Base-by-base conservation (phyloP, 2,888 invertebrate species). In the Amphipyra tragopoginis region DNA sequence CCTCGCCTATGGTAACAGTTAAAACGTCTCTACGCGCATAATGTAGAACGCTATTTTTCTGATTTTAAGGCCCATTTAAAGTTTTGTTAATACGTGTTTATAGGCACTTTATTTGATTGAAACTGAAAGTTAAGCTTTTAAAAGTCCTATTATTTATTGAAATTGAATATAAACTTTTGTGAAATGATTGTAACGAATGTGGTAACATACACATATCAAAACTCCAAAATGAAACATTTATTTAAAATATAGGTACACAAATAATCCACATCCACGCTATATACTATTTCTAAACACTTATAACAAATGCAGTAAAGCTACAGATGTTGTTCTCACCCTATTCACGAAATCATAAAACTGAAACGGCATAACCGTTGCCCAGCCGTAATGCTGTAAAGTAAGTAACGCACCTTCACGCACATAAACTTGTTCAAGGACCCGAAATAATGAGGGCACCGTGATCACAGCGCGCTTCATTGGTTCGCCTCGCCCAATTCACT, bases 401-500 rank as follows among this genome's bases (percentile, higher is more conserved):
- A 71, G 71, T 65, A 75, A 77, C 78, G 75, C 76, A 80, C 74
- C 77, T 76, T 81, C 72, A 75, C 72, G 79, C 78, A 77, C 78
- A 82, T 83, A 85, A 84, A 84, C 81, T 79, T 78, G 80, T 83
- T 84, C 88, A 89, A 88, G 89, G 89, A 80, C 82, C 72, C 67
- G 59, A 73, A 83, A 84, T 85, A 86, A 87, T 85, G 80, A 77
- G 80, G 71, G 75, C 77, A 64, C 73, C 70, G 77, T 77, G 81
- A 79, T 80, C 70, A 75, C 67, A 63, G 33, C 56, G 66, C 69
- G 67, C 60, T 75, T 62, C 62, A 72, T 69, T 70, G 77, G 71
- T 67, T 67, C 58, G 81, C 75, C 77, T 75, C 77, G 65, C 79
- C 80, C 75, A 73, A 61, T 60, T 67, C 65, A 74, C 70, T 62